phyloP scores from a whole-genome alignment of 2,888 invertebrate genomes.

The Xestoiulus laeticollis region DNA sequence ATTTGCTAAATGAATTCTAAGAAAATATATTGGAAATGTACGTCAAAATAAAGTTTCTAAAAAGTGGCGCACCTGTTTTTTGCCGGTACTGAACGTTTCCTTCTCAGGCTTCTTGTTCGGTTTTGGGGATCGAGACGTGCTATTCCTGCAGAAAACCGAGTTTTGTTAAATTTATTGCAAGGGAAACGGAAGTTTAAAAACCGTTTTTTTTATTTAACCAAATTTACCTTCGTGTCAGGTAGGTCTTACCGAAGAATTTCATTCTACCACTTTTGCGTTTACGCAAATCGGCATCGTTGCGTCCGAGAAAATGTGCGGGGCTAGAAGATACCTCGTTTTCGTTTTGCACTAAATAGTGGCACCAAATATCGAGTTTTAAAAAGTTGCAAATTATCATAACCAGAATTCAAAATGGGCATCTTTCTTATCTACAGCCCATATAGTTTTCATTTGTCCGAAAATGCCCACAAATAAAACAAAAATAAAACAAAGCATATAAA shows the following conservation, averaged over 20 bases:
- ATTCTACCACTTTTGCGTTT: constrained; percentile 46
- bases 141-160: background rate
- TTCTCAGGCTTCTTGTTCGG: background rate
- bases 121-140: background rate
- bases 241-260: constrained; percentile 32
- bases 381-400: too few species aligned
- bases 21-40: too few species aligned
- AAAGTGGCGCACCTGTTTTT: background rate
- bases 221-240: background rate
- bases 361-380: too few species aligned
- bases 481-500: too few species aligned
- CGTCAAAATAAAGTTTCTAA: too few species aligned
- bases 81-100: background rate
- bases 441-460: too few species aligned
- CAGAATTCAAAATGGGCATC: too few species aligned
- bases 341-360: constrained; percentile 12
- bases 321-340: constrained; percentile 1
- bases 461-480: too few species aligned
- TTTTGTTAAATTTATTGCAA: background rate
- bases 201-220: background rate
- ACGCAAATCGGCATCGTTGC: background rate
- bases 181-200: background rate
- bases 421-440: too few species aligned
- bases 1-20: too few species aligned
- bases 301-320: background rate